These are phyloP conservation scores for Chloropsis hardwickii DNA, from an alignment of 2,113 vertebrate species.

Conservation along the genomic window DNA sequence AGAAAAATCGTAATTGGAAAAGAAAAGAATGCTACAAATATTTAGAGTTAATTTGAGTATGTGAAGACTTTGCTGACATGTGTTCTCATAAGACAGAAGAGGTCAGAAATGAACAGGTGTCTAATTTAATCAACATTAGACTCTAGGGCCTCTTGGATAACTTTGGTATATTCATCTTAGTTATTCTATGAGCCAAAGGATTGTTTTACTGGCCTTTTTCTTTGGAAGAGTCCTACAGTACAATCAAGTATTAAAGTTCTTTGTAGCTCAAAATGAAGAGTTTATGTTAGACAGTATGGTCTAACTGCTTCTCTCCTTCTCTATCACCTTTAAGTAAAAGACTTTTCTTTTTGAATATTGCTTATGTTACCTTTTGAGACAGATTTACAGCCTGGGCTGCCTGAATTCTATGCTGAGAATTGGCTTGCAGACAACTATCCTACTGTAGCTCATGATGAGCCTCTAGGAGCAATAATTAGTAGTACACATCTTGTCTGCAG, in stretches of 20 bases:
- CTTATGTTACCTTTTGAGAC: neutral
- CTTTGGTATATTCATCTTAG: neutral
- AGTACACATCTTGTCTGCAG: conserved; percentile 43
- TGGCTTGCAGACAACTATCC: conserved; percentile 22
- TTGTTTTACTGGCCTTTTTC: neutral
- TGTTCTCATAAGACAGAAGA: conserved; percentile 8
- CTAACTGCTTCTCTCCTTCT: neutral
- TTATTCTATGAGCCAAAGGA: neutral
- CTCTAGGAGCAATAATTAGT: conserved; percentile 35
- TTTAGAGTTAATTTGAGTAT: conserved; percentile 33
- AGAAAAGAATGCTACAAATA: neutral
- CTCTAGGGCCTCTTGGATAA: conserved; percentile 9
- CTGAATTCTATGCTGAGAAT: neutral
- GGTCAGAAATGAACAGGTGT: conserved; percentile 59
- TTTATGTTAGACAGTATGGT: neutral
- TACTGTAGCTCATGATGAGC: conserved; percentile 22
- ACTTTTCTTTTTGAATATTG: neutral
- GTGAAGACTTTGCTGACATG: conserved; percentile 29
- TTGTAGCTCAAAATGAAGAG: neutral
- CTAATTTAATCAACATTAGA: conserved; percentile 17
- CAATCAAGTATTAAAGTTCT: neutral
- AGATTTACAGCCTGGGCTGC: neutral
- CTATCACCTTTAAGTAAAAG: neutral
- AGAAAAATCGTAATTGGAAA: neutral
- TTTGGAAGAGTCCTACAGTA: neutral